These are phyloP conservation scores for Acromyrmex charruanus DNA, from an alignment of 1,140 invertebrate genomes.

Conservation along the genomic window DNA sequence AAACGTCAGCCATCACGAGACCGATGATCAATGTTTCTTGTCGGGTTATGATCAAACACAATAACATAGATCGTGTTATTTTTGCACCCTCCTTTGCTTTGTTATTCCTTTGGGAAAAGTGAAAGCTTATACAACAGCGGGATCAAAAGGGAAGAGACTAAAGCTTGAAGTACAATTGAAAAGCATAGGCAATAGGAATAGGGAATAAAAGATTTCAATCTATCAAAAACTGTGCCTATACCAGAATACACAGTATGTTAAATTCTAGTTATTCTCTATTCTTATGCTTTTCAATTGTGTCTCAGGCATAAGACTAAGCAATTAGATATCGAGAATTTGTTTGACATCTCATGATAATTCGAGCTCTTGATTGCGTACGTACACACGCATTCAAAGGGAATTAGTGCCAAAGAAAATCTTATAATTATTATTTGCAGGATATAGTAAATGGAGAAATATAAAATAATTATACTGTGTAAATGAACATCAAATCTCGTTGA, in stretches of 20 bases:
- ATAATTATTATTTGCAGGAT: neutral
- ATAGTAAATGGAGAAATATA: neutral
- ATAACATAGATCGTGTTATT: neutral
- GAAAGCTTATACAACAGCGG: neutral
- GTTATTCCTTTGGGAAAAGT: neutral
- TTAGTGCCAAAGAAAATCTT: neutral
- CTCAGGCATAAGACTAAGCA: neutral
- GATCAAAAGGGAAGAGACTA: neutral
- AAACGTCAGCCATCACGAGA: neutral
- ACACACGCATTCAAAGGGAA: neutral
- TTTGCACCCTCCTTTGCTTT: neutral
- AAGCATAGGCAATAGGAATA: no score
- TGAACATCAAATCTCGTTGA: neutral
- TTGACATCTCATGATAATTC: neutral
- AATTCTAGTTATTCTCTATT: no score
- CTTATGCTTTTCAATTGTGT: no score
- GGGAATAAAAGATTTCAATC: no score
- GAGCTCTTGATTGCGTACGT: neutral
- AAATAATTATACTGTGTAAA: neutral
- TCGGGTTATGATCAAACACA: no score
- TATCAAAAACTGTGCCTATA: no score
- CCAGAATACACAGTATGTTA: no score
- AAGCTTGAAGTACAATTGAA: no score
- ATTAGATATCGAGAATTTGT: neutral
- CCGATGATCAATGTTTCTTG: neutral